phyloP scores from a whole-genome alignment of 2,888 invertebrate species.

The Volucella inanis region DNA sequence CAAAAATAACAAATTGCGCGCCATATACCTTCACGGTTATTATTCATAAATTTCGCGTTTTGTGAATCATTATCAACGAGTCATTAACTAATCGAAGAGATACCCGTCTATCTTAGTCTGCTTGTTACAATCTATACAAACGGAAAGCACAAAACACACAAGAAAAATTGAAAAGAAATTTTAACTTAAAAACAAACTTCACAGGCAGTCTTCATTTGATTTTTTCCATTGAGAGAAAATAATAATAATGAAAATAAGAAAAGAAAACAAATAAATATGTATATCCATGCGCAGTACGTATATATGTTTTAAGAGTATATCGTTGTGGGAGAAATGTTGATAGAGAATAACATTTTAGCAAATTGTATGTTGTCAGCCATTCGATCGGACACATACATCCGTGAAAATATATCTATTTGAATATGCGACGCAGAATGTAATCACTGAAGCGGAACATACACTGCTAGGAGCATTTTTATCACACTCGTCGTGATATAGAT shows the following conservation, averaged over 20 bases:
- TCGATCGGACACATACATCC: slow-evolving; percentile 12
- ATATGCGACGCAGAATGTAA: too few species aligned
- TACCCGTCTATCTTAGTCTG: too few species aligned
- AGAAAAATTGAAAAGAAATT: slow-evolving; percentile 7
- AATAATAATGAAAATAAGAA: background rate
- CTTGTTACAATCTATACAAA: background rate
- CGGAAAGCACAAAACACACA: background rate
- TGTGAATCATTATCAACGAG: too few species aligned
- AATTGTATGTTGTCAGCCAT: background rate
- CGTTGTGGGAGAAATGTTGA: background rate
- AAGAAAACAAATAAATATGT: slow-evolving; percentile 14
- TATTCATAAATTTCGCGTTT: too few species aligned
- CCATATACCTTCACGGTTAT: too few species aligned
- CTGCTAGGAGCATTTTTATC: too few species aligned
- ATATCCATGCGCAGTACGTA: slow-evolving; percentile 1
- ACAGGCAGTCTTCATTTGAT: slow-evolving; percentile 31
- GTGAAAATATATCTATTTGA: background rate
- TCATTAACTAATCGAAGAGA: too few species aligned
- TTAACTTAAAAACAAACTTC: slow-evolving; percentile 33
- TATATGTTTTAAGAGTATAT: slow-evolving; percentile 11
- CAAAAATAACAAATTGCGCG: too few species aligned
- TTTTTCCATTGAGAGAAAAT: background rate
- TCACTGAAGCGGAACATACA: too few species aligned
- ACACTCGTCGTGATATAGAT: too few species aligned
- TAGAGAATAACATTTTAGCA: background rate